phyloP scores from a whole-genome alignment of 2,888 invertebrate species.

The Scaptomyza caliginosa region DNA sequence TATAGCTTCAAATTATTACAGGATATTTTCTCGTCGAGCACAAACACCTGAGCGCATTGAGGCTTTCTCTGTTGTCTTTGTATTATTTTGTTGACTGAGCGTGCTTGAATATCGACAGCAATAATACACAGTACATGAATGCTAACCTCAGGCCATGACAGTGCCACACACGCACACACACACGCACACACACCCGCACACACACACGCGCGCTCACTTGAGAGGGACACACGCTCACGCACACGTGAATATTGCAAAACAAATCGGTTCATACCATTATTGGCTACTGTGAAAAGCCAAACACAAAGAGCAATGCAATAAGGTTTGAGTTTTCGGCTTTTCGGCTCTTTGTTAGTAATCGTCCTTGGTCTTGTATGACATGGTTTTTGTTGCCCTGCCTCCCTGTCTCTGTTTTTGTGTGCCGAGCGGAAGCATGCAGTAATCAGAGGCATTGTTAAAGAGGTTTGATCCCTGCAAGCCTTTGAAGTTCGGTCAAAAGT shows the following conservation, averaged over 20 bases:
- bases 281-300: slow-evolving; percentile 10
- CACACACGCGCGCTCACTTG: neutral
- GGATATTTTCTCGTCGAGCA: neutral
- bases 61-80: slow-evolving; percentile 4
- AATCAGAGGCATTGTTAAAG: slow-evolving; percentile 16
- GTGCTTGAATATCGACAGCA: slow-evolving; percentile 33
- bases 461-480: slow-evolving; percentile 8
- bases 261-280: slow-evolving; percentile 9
- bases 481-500: slow-evolving; percentile 23
- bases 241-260: slow-evolving; percentile 1
- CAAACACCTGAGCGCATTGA: neutral
- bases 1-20: neutral
- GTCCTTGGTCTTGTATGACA: slow-evolving; percentile 3
- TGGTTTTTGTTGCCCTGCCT: neutral
- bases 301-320: slow-evolving; percentile 1
- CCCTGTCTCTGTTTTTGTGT: neutral
- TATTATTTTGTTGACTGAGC: slow-evolving; percentile 24
- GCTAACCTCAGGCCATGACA: slow-evolving; percentile 13
- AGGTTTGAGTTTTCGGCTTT: neutral
- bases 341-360: neutral
- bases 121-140: slow-evolving; percentile 27
- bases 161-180: slow-evolving; percentile 4
- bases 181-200: slow-evolving; percentile 10
- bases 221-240: neutral
- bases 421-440: slow-evolving; percentile 5